These are phyloP conservation scores for Ceratina calcarata DNA, from an alignment of 1,140 invertebrate species.

Conservation along the genomic window DNA sequence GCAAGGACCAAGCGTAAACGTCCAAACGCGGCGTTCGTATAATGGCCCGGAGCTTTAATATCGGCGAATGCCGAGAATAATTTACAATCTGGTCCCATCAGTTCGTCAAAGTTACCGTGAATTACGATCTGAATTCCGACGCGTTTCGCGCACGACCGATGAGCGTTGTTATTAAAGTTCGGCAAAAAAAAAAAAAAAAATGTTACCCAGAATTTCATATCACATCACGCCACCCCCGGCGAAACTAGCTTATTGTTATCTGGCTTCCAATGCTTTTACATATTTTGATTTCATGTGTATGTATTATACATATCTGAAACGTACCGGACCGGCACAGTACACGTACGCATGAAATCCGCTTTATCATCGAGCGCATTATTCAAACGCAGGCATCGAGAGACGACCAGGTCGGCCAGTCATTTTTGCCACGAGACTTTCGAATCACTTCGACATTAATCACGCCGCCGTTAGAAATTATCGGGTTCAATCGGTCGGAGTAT, in stretches of 20 bases:
- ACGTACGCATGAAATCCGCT: slow-evolving; percentile 35
- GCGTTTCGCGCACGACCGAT: background rate
- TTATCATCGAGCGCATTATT: slow-evolving; percentile 21
- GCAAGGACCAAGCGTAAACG: too few relatives aligned
- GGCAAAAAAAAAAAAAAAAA: slow-evolving; percentile 32
- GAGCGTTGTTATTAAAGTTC: slow-evolving; percentile 38
- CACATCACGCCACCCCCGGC: slow-evolving; percentile 20
- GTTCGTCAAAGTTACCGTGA: slow-evolving; percentile 52
- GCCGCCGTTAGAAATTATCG: background rate
- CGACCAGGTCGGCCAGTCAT: background rate
- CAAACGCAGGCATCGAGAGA: background rate
- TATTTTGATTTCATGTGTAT: slow-evolving; percentile 51
- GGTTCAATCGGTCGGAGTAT: background rate
- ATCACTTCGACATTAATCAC: background rate
- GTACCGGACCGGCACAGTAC: background rate
- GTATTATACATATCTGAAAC: background rate
- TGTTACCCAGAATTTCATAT: slow-evolving; percentile 40
- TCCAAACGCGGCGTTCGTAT: background rate
- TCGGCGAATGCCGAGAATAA: background rate
- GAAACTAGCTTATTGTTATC: slow-evolving; percentile 52
- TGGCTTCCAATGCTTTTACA: slow-evolving; percentile 50
- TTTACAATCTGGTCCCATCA: slow-evolving; percentile 34
- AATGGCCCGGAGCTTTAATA: background rate
- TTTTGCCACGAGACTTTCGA: slow-evolving; percentile 10
- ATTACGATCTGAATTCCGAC: slow-evolving; percentile 52